A percentile compares a stretch with the other conserved stretches of the same genome.
These are phyloP conservation scores for Drosophila lacteicornis DNA, from an alignment of 1,140 invertebrate genomes.

Conservation along the genomic window DNA sequence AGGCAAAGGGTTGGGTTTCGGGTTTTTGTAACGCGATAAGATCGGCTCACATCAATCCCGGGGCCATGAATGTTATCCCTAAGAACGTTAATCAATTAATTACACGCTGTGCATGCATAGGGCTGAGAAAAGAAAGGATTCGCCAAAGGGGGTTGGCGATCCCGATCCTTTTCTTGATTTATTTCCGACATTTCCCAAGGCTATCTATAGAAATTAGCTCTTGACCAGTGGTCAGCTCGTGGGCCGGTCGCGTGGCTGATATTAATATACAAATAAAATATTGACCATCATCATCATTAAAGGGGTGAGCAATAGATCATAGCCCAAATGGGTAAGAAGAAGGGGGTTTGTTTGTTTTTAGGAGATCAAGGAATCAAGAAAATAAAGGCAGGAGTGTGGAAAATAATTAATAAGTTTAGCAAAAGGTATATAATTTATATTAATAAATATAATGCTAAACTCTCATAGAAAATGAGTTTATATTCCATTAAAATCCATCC, in stretches of 20 bases:
- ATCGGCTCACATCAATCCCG: constrained; percentile 73
- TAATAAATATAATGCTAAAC: too few relatives aligned
- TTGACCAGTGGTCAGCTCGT: constrained; percentile 74
- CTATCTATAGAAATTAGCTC: constrained; percentile 66
- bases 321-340: too few relatives aligned
- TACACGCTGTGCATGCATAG: constrained; percentile 67
- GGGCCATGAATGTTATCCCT: constrained; percentile 65
- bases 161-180: constrained; percentile 54
- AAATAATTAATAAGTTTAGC: too few relatives aligned
- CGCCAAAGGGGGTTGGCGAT: constrained; percentile 51
- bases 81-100: constrained; percentile 84
- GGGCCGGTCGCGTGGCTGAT: constrained; percentile 70
- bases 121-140: constrained; percentile 49
- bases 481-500: neutral
- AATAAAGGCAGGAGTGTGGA: too few relatives aligned
- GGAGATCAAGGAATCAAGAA: constrained; percentile 7
- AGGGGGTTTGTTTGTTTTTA: constrained; percentile 32
- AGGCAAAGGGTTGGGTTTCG: constrained; percentile 65
- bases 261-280: constrained; percentile 78
- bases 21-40: constrained; percentile 77
- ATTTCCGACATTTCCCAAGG: constrained; percentile 71
- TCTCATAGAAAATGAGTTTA: too few relatives aligned
- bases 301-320: constrained; percentile 37
- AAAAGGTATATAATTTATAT: too few relatives aligned
- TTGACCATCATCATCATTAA: constrained; percentile 52